Base-by-base conservation (phyloP, 2,888 invertebrate species). In the Ptychoptera albimana region DNA sequence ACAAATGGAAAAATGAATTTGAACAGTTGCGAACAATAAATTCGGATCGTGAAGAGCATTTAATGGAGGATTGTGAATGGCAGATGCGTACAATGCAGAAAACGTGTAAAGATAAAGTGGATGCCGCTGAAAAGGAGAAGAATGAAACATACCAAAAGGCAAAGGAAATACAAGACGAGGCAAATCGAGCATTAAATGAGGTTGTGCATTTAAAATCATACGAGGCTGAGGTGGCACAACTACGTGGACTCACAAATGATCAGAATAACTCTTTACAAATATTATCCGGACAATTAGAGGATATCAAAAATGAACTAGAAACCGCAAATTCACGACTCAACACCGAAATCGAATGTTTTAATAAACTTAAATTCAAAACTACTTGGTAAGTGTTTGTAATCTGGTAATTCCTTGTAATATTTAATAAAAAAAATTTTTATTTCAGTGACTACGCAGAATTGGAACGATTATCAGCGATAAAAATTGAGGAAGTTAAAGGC, bases 31-130 rank as follows among this genome's bases (percentile, higher is more conserved):
- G 77, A 50, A 75, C 74, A 16, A 71, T 76, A 39, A 76, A 74
- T 56, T 69, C 73, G 49, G 73, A 79, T 43, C 69, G 82, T 42
- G 84, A 85, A 42, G 82, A 83, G 54, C 70, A 77, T 46, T 70
- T 85, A 55, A 66, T 85, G 51, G 77, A 78, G 4, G 85, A 86
- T 66, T 85, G 84, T 63, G 85, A 86, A 67, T 86, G 84, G 84
- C 83, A 85, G 66, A 68, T 84, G 59, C 61, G 85, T 35, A 81
- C 83, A 60, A 73, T 84, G 53, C 81, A 84, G 64, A 75, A 75
- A 52, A 67, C 70, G 8, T 80, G 81, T 45, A 74, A 84, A 51
- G 71, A 71, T 50, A 70, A 72, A 52, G 50, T 75, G 16, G 71
- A 72, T 49, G 79, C 79, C 30, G 74, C 75, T 40, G 76, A 77